Evolutionary conservation across 2,888 invertebrate genomes (phyloP), one percentile per base, ranked within the genome.

Genomic region (Amphimallon solstitiale): DNA sequence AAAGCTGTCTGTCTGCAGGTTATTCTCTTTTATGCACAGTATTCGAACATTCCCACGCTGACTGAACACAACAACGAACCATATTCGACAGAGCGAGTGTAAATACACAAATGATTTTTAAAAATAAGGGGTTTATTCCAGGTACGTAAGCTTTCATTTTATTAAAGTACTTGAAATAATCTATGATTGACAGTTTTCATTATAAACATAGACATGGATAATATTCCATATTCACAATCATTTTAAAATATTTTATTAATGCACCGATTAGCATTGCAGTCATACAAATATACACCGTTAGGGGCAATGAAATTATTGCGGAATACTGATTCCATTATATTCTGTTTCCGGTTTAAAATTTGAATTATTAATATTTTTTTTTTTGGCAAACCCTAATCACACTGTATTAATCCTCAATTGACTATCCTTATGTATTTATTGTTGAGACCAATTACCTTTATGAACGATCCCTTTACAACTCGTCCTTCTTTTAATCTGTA

Each of bases 401-500:
- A n/a, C n/a, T n/a, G n/a, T n/a, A n/a, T n/a, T n/a, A n/a, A n/a
- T n/a, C n/a, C n/a, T n/a, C n/a, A n/a, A n/a, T n/a, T n/a, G n/a
- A n/a, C n/a, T n/a, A n/a, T n/a, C n/a, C n/a, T n/a, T n/a, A n/a
- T 29, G 1, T 9, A 43, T 43, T 23, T 29, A 21, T 59, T 43
- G 23, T 12, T 23, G 34, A 29, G 23, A 43, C 15, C 40, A 49
- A 40, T 40, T 51, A 29, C 49, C 40, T 62, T 62, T 15, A 49
- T 51, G 19, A 49, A 40, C 35, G 14, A 23, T 40, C n/a, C 5
- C 49, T 65, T 65, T 48, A 34, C n/a, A 34, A 17, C 37, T 37
- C 4, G 23, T 51, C 23, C 29, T 37, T 70, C 68, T 70, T 71
- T 72, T 71, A 68, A 72, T 72, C 70, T 69, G 34, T 43, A 69